Evolutionary conservation across 1,140 invertebrate genomes (phyloP).

Genomic region (Laupala kohalensis): DNA sequence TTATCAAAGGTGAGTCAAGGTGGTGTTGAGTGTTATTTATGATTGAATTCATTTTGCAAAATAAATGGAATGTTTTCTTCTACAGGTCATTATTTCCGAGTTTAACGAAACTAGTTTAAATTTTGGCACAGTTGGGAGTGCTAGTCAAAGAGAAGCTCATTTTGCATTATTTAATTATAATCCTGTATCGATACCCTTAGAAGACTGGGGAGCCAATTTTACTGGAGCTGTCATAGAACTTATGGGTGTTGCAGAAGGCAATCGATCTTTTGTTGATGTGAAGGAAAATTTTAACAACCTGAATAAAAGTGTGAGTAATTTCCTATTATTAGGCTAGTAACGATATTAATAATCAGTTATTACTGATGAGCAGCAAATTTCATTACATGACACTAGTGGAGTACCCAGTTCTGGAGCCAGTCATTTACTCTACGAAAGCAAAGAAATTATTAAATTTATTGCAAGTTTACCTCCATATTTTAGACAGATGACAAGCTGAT

Average conservation of each 20-base stretch:
- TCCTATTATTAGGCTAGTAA: not conserved
- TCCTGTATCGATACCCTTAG: slow-evolving; percentile 53
- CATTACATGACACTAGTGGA: no score
- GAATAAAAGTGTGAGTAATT: slow-evolving; percentile 28
- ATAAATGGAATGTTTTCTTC: not conserved
- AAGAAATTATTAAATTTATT: no score
- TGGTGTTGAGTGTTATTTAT: no score
- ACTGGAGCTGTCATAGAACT: slow-evolving; percentile 49
- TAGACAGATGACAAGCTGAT: no score
- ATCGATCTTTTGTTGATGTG: slow-evolving; percentile 33
- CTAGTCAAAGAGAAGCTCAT: slow-evolving; percentile 30
- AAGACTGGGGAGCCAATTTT: slow-evolving; percentile 52
- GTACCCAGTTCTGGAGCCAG: no score
- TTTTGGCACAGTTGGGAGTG: slow-evolving; percentile 10
- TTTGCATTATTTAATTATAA: slow-evolving; percentile 66
- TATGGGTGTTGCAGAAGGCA: slow-evolving; percentile 53
- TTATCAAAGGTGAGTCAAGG: slow-evolving; percentile 39
- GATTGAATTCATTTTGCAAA: slow-evolving; percentile 4
- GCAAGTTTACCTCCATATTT: no score
- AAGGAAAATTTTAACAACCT: slow-evolving; percentile 34
- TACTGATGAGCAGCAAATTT: no score
- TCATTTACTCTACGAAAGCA: no score
- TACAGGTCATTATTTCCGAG: slow-evolving; percentile 11
- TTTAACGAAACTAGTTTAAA: slow-evolving; percentile 15
- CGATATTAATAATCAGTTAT: no score